Percentiles rank a stretch among this genome's conserved stretches.
Evolutionary conservation across 2,797 vertebrate species (phyloP).

Genomic region (Thalassophryne amazonica): DNA sequence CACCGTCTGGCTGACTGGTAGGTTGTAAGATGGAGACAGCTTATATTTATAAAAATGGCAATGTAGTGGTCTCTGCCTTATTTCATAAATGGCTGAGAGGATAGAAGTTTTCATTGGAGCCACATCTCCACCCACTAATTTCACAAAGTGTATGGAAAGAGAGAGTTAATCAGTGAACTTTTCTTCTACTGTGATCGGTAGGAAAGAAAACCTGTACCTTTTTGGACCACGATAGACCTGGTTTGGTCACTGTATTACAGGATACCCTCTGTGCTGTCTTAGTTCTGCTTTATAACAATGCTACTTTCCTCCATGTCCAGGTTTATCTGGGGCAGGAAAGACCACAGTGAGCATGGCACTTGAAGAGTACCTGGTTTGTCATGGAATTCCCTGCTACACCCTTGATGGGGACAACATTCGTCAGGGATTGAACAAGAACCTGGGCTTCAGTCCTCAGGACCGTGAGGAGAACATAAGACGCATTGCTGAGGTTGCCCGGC

Average conservation of each 20-base stretch:
- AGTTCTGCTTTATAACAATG: background rate
- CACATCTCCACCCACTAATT: too few relatives aligned
- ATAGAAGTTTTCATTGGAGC: too few relatives aligned
- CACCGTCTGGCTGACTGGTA: conserved; percentile 97
- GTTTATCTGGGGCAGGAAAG: conserved; percentile 96
- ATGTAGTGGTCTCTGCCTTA: too few relatives aligned
- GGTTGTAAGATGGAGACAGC: background rate
- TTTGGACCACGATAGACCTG: too few relatives aligned
- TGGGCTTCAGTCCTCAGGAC: conserved; percentile 94
- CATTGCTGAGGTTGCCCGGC: conserved; percentile 94
- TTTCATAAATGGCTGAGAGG: too few relatives aligned
- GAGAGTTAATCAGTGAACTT: too few relatives aligned
- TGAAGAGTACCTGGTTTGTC: conserved; percentile 96
- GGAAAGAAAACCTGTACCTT: too few relatives aligned
- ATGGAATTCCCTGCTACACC: conserved; percentile 96
- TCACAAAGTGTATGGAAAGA: too few relatives aligned
- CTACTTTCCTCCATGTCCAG: conserved; percentile 57
- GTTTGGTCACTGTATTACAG: too few relatives aligned
- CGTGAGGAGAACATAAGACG: conserved; percentile 97
- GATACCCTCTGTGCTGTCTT: background rate
- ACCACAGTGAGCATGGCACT: conserved; percentile 98
- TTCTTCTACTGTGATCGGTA: too few relatives aligned
- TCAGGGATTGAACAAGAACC: conserved; percentile 96
- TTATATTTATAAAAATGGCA: background rate
- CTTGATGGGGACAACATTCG: conserved; percentile 98